A percentile compares a stretch with the other conserved stretches of the same genome.
Conservation (phyloP, 2,113 vertebrate species). For the Cyprinus carpio region DNA sequence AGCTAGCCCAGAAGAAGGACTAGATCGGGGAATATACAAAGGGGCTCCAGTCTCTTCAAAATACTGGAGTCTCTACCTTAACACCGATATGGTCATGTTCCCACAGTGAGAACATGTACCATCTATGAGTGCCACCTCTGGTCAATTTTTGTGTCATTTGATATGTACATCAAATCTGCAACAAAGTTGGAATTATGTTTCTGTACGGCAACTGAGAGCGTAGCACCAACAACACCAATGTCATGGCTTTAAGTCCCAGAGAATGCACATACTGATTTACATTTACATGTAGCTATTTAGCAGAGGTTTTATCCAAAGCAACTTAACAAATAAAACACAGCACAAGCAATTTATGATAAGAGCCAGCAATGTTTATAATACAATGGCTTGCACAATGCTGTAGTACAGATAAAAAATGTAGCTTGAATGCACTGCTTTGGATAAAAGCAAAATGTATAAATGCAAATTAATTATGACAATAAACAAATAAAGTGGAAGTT, state of each 20-base stretch:
- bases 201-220: not conserved
- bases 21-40: too few species aligned
- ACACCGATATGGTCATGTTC: too few species aligned
- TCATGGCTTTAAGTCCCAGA: not conserved
- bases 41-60: too few species aligned
- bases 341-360: not conserved
- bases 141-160: not conserved
- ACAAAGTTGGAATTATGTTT: not conserved
- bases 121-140: too few species aligned
- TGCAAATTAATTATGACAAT: not conserved
- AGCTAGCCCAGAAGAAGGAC: too few species aligned
- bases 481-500: not conserved
- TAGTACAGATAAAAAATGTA: not conserved
- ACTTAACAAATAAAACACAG: not conserved
- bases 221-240: not conserved
- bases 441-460: not conserved
- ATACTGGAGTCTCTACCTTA: too few species aligned
- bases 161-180: not conserved
- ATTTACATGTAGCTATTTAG: not conserved
- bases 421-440: not conserved
- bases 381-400: not conserved
- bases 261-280: not conserved
- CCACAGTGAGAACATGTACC: too few species aligned
- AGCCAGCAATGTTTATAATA: not conserved
- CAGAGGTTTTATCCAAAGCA: not conserved